phyloP scores from a whole-genome alignment of 2,888 invertebrate species.

The Stenurella melanura region DNA sequence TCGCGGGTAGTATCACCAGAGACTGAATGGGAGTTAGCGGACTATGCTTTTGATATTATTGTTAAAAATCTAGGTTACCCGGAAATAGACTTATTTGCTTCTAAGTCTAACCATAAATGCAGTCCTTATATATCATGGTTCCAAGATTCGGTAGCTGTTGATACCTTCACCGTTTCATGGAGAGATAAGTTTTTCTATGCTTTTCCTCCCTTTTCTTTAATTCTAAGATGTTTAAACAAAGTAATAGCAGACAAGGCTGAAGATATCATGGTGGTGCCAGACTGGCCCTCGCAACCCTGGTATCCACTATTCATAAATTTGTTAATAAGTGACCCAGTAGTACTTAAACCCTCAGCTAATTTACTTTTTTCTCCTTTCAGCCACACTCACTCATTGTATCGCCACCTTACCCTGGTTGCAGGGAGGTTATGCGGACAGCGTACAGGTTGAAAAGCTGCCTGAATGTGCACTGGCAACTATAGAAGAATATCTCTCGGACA shows the following conservation, averaged over 20 bases:
- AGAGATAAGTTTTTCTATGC: too few relatives aligned
- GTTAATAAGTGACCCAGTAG: too few relatives aligned
- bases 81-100: constrained; percentile 41
- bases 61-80: constrained; percentile 19
- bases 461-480: neutral
- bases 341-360: neutral
- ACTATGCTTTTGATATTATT: constrained; percentile 20
- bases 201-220: too few relatives aligned
- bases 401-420: constrained; percentile 10
- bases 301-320: too few relatives aligned
- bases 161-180: too few relatives aligned
- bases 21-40: constrained; percentile 41
- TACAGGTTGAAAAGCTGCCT: neutral
- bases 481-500: neutral
- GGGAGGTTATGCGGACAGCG: constrained; percentile 1
- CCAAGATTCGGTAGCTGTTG: too few relatives aligned
- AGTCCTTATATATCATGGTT: too few relatives aligned
- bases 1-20: neutral
- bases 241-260: too few relatives aligned
- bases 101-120: neutral
- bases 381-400: neutral
- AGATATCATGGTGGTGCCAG: too few relatives aligned
- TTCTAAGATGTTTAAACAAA: too few relatives aligned
- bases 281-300: too few relatives aligned
- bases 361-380: constrained; percentile 10